Conservation (phyloP, 2,113 vertebrate genomes). For the Taurulus bubalis region DNA sequence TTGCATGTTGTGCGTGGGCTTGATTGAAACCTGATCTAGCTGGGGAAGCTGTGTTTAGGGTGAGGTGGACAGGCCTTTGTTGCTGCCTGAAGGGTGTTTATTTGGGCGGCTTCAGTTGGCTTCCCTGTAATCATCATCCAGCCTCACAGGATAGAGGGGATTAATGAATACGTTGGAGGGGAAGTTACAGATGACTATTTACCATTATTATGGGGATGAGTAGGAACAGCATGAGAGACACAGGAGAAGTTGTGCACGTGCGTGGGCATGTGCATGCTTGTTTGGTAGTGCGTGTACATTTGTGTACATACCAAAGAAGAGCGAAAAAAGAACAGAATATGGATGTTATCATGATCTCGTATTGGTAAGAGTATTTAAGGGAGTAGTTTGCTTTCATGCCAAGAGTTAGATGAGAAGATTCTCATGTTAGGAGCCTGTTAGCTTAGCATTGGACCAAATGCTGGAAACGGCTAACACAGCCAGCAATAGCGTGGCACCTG, state of each 20-base stretch:
- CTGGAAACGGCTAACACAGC: background rate
- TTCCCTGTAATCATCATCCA: constrained; percentile 83
- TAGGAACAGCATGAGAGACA: constrained; percentile 52
- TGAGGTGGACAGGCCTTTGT: constrained; percentile 82
- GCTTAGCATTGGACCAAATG: constrained; percentile 1
- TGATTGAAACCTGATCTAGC: constrained; percentile 81
- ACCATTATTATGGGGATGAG: constrained; percentile 74
- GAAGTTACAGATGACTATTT: constrained; percentile 84
- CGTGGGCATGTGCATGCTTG: constrained; percentile 4
- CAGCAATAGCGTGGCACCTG: background rate
- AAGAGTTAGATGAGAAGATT: background rate
- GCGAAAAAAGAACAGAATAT: background rate
- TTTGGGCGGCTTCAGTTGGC: constrained; percentile 81
- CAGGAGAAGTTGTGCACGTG: constrained; percentile 29
- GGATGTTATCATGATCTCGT: background rate
- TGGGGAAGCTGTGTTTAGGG: constrained; percentile 81
- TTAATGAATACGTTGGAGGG: constrained; percentile 81
- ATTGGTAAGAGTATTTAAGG: background rate
- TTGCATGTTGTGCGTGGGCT: constrained; percentile 78
- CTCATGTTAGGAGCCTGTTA: background rate
- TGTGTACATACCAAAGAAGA: constrained; percentile 11
- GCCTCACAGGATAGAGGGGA: constrained; percentile 80
- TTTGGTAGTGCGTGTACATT: constrained; percentile 19
- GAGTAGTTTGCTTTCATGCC: background rate
- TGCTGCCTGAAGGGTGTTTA: constrained; percentile 81